Conservation (phyloP, 2,113 vertebrate species). For the Pelodiscus sinensis region DNA sequence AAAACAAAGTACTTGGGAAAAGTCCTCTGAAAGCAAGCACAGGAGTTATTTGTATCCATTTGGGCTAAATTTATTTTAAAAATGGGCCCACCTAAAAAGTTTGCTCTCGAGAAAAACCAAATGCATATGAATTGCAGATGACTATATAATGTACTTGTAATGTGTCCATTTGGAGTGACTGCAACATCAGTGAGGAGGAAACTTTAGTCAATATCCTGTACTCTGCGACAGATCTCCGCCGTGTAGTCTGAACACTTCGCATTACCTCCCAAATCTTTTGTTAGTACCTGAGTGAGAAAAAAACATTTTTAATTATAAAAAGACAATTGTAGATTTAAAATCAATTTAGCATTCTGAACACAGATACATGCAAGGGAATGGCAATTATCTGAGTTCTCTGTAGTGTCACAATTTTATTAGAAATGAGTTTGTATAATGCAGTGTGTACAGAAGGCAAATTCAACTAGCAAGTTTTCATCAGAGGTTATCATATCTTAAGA, state of each 20-base stretch:
- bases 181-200: rapidly evolving
- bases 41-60: constrained; percentile 32
- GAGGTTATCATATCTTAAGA: not conserved
- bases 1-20: constrained; percentile 66
- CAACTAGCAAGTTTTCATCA: not conserved
- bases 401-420: not conserved
- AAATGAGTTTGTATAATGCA: not conserved
- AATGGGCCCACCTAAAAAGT: constrained; percentile 52
- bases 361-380: not conserved
- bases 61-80: constrained; percentile 61
- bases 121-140: not conserved
- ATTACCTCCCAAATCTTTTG: constrained; percentile 93
- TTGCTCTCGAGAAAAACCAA: constrained; percentile 47
- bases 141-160: not conserved
- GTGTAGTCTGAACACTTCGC: constrained; percentile 96
- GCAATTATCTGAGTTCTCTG: not conserved
- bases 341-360: rapidly evolving
- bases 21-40: constrained; percentile 70
- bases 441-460: not conserved
- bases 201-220: constrained; percentile 80
- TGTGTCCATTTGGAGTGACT: not conserved
- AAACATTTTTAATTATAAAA: not conserved
- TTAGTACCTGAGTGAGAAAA: constrained; percentile 81
- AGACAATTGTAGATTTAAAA: not conserved
- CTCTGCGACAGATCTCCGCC: constrained; percentile 89